Evolutionary conservation across 2,113 vertebrate genomes (phyloP).

Genomic region (Pyxicephalus adspersus): DNA sequence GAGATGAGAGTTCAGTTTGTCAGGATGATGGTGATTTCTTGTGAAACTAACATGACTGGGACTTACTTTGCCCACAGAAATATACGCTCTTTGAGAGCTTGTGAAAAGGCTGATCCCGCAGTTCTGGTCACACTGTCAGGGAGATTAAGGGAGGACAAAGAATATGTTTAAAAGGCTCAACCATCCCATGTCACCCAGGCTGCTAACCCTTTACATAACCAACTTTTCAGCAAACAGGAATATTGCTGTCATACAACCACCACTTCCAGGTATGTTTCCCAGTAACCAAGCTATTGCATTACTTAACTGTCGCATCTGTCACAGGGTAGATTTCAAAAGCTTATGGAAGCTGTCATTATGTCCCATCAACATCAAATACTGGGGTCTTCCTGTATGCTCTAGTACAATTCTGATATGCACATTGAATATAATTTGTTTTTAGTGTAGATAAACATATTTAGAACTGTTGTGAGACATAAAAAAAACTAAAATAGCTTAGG

Average conservation of each 20-base stretch:
- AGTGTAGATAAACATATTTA: too few relatives aligned
- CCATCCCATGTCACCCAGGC: conserved; percentile 30
- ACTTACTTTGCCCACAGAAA: conserved; percentile 56
- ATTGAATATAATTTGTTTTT: too few relatives aligned
- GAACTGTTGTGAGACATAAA: too few relatives aligned
- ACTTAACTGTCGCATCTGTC: conserved; percentile 34
- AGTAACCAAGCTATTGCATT: conserved; percentile 17
- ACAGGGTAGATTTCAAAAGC: conserved; percentile 24
- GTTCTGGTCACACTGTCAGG: conserved; percentile 52
- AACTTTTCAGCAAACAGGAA: conserved; percentile 18
- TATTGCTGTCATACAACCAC: conserved; percentile 6
- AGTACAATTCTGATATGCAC: too few relatives aligned
- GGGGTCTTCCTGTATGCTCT: background rate
- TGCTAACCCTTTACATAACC: conserved; percentile 41
- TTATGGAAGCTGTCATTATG: conserved; percentile 46
- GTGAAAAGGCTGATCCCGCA: conserved; percentile 56
- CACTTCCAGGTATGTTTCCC: conserved; percentile 25
- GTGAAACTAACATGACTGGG: conserved; percentile 53
- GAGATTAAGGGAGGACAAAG: conserved; percentile 43
- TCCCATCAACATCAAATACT: background rate
- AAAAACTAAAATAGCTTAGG: too few relatives aligned
- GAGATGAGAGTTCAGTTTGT: conserved; percentile 48
- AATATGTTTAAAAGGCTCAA: conserved; percentile 45
- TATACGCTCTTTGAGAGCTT: conserved; percentile 53
- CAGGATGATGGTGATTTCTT: conserved; percentile 53